These are phyloP conservation scores for Scatophagus argus DNA, from an alignment of 2,113 vertebrate species.

Conservation along the genomic window DNA sequence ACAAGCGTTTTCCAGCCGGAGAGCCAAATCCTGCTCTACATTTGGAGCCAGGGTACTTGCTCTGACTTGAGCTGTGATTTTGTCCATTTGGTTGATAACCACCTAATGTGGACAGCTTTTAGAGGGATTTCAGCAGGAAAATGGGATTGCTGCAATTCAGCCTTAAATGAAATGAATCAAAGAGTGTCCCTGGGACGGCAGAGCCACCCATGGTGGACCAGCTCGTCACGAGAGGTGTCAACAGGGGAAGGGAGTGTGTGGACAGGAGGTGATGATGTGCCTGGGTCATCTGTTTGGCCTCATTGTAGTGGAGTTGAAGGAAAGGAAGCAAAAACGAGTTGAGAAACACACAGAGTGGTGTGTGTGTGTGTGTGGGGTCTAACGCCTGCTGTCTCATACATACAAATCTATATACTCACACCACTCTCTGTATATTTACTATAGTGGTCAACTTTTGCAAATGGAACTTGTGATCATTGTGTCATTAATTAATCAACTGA, in stretches of 20 bases:
- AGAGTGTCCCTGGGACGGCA: slow-evolving; percentile 4
- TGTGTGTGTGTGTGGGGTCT: slow-evolving; percentile 66
- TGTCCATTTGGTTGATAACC: slow-evolving; percentile 41
- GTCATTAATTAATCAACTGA: not conserved
- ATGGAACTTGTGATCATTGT: not conserved
- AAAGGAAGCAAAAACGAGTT: slow-evolving; percentile 50
- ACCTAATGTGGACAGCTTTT: slow-evolving; percentile 6
- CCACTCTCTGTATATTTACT: not conserved
- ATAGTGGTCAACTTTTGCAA: not conserved
- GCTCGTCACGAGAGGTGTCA: slow-evolving; percentile 61
- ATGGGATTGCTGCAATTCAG: slow-evolving; percentile 9
- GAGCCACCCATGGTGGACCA: slow-evolving; percentile 61
- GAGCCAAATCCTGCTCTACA: slow-evolving; percentile 11
- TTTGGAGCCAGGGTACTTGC: slow-evolving; percentile 6
- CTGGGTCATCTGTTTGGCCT: slow-evolving; percentile 45
- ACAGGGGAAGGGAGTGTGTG: slow-evolving; percentile 57
- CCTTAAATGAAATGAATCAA: slow-evolving; percentile 40
- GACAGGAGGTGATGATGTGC: slow-evolving; percentile 40
- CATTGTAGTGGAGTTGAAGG: slow-evolving; percentile 27
- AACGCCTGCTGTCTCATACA: slow-evolving; percentile 30
- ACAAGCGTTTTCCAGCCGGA: slow-evolving; percentile 22
- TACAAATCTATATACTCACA: slow-evolving; percentile 22
- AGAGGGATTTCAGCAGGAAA: slow-evolving; percentile 25
- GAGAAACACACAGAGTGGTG: slow-evolving; percentile 36
- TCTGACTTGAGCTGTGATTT: slow-evolving; percentile 36